phyloP scores from a whole-genome alignment of 2,113 vertebrate species.

The cat (Felis catus) region DNA sequence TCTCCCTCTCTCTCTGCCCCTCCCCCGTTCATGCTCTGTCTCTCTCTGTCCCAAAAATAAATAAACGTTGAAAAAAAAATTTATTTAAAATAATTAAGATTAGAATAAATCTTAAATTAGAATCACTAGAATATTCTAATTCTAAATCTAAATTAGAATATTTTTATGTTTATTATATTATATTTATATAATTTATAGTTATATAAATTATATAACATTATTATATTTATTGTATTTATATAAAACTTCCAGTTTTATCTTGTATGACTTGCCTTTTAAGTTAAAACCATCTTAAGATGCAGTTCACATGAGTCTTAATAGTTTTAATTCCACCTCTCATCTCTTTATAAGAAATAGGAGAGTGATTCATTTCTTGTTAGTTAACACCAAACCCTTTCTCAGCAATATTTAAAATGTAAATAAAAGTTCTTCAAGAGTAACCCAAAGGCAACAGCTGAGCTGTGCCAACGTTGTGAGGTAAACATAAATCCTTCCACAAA shows the following conservation, averaged over 20 bases:
- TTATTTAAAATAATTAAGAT: no score
- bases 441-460: not conserved
- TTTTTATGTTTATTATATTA: no score
- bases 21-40: no score
- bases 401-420: slow-evolving; percentile 30
- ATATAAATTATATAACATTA: no score
- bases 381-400: slow-evolving; percentile 28
- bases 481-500: not conserved
- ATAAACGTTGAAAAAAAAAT: no score
- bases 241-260: not conserved
- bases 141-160: no score
- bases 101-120: no score
- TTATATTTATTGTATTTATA: no score
- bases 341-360: not conserved
- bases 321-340: not conserved
- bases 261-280: slow-evolving; percentile 2
- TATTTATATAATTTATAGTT: no score
- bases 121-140: no score
- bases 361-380: slow-evolving; percentile 10
- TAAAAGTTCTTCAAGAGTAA: slow-evolving; percentile 50
- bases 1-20: no score
- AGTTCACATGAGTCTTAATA: slow-evolving; percentile 21
- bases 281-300: not conserved
- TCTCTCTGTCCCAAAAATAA: no score
- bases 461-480: not conserved